These are phyloP conservation scores for Laothoe populi DNA, from an alignment of 2,888 invertebrate genomes.

Conservation along the genomic window DNA sequence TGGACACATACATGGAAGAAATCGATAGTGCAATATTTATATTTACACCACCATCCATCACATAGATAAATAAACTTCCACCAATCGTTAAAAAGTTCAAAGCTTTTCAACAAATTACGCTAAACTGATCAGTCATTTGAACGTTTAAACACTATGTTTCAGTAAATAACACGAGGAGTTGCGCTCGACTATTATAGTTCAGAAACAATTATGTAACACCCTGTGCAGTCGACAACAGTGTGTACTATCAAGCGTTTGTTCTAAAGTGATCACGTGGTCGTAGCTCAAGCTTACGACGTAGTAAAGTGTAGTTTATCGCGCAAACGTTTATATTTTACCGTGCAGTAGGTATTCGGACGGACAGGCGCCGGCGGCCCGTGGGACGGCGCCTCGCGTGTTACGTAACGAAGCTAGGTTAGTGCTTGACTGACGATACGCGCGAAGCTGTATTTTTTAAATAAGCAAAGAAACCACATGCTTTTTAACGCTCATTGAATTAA, in stretches of 20 bases:
- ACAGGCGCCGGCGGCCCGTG: slow-evolving; percentile 32
- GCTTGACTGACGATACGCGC: background rate
- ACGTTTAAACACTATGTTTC: background rate
- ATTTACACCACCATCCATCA: background rate
- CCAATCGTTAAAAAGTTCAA: background rate
- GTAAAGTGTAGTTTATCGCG: slow-evolving; percentile 38
- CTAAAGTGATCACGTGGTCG: slow-evolving; percentile 30
- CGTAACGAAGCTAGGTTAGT: slow-evolving; percentile 37
- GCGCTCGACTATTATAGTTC: background rate
- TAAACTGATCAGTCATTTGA: background rate
- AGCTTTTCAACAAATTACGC: slow-evolving; percentile 2
- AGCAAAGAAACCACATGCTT: too few relatives aligned
- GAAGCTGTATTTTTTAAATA: background rate
- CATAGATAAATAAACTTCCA: background rate
- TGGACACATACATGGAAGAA: background rate
- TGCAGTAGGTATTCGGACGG: slow-evolving; percentile 21
- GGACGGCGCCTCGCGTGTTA: slow-evolving; percentile 51
- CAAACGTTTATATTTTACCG: slow-evolving; percentile 34
- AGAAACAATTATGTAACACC: slow-evolving; percentile 1
- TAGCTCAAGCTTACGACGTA: slow-evolving; percentile 32
- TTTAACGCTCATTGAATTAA: too few relatives aligned
- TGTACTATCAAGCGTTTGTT: slow-evolving; percentile 27
- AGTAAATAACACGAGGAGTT: background rate
- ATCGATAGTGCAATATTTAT: background rate
- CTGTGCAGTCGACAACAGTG: slow-evolving; percentile 18